Conservation (phyloP, 2,113 vertebrate species). For the Crotalus tigris region DNA sequence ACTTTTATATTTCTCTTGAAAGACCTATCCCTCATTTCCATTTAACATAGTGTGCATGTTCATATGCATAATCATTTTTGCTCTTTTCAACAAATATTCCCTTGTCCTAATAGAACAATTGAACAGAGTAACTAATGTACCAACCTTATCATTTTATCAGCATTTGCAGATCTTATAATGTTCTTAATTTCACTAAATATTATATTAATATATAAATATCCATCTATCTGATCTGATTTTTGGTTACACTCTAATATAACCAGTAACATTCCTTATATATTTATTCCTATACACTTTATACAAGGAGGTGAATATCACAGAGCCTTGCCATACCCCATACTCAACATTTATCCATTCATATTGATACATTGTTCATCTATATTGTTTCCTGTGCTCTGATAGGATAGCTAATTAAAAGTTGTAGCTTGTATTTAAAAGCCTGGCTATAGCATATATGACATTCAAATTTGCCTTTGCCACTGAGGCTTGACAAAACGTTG, state of each 20-base stretch:
- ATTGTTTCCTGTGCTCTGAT: neutral
- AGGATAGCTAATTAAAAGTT: neutral
- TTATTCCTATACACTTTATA: neutral
- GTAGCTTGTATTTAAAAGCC: neutral
- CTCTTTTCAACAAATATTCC: neutral
- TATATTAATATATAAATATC: neutral
- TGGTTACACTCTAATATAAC: neutral
- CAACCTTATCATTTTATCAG: neutral
- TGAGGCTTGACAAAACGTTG: neutral
- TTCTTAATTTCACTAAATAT: neutral
- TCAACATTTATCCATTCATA: neutral
- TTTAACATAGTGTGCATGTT: neutral
- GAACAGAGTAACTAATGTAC: neutral
- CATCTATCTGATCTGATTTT: neutral
- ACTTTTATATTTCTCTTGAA: neutral
- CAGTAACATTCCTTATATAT: neutral
- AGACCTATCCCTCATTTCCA: neutral
- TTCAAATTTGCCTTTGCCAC: neutral
- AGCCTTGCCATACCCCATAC: neutral
- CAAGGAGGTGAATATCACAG: neutral
- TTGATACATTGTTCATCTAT: slow-evolving; percentile 4
- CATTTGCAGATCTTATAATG: neutral
- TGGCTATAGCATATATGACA: neutral
- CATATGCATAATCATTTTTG: neutral
- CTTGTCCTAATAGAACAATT: neutral